Conservation (phyloP, 2,113 vertebrate genomes). For the Amazona guildingii region DNA sequence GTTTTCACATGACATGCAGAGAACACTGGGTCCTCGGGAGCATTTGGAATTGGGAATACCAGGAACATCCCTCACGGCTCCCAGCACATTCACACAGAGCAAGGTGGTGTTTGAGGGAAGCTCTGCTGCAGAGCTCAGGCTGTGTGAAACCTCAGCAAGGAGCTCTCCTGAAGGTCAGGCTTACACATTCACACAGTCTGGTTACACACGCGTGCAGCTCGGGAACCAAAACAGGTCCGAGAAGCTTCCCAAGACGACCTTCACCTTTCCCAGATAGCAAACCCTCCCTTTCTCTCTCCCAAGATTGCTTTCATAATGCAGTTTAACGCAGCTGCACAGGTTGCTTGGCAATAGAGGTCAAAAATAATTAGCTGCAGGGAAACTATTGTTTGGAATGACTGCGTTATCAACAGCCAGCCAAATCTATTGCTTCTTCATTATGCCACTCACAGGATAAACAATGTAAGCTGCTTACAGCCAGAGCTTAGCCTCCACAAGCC, state of each 20-base stretch:
- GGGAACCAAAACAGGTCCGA: slow-evolving; percentile 19
- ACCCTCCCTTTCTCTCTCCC: not conserved
- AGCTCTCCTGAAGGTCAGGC: slow-evolving; percentile 29
- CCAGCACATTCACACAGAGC: not conserved
- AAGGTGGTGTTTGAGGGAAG: not conserved
- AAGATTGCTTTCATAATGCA: slow-evolving; percentile 32
- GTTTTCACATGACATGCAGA: not conserved
- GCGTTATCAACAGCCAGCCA: slow-evolving; percentile 48
- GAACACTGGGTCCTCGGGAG: not conserved
- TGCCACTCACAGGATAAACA: slow-evolving; percentile 66
- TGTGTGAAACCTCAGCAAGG: slow-evolving; percentile 11
- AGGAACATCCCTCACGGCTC: not conserved
- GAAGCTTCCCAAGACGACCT: not conserved
- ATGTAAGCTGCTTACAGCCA: slow-evolving; percentile 59
- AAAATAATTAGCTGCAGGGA: slow-evolving; percentile 68
- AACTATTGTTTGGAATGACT: slow-evolving; percentile 64
- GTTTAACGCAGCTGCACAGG: slow-evolving; percentile 26
- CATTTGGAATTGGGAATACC: not conserved
- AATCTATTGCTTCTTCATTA: slow-evolving; percentile 63
- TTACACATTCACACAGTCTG: not conserved
- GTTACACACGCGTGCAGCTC: not conserved
- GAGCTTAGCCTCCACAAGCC: slow-evolving; percentile 33
- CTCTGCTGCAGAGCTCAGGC: slow-evolving; percentile 2
- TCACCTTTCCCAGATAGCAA: slow-evolving; percentile 27
- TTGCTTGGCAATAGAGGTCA: slow-evolving; percentile 67